A percentile compares a stretch with the other conserved stretches of the same genome.
Evolutionary conservation across 1,140 invertebrate genomes (phyloP).

Genomic region (Trypoxylus dichotomus): DNA sequence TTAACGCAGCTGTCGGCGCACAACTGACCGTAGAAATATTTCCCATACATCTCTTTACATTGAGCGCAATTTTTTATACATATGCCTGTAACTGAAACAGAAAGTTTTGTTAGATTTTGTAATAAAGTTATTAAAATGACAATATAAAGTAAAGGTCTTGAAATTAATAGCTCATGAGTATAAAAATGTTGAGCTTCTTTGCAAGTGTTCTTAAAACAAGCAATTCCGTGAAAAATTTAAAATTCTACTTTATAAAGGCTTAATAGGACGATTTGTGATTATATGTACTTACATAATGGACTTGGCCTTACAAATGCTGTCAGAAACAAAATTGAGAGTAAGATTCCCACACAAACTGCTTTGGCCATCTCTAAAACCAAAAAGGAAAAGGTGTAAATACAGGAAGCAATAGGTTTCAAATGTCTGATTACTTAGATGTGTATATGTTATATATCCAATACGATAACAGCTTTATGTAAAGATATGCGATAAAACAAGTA

Average conservation of each 20-base stretch:
- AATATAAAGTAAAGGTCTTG: no score
- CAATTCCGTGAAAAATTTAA: no score
- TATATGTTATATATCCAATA: no score
- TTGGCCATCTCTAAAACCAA: not conserved
- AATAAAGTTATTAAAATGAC: no score
- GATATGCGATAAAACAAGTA: no score
- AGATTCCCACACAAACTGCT: not conserved
- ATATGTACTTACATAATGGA: conserved; percentile 4
- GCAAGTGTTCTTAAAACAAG: no score
- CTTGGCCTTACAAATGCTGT: not conserved
- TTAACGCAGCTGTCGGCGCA: conserved; percentile 82
- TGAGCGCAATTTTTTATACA: conserved; percentile 86
- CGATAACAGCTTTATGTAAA: no score
- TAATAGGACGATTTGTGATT: no score
- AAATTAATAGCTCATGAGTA: no score
- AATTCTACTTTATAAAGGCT: no score
- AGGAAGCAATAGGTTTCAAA: not conserved
- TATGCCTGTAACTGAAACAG: conserved; percentile 56
- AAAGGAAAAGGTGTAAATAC: not conserved
- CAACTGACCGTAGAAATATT: conserved; percentile 79
- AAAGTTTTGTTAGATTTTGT: not conserved
- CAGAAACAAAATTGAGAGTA: not conserved
- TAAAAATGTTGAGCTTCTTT: no score
- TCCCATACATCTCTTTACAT: conserved; percentile 83
- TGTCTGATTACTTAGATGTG: no score